These are phyloP conservation scores for Dromococcyx pavoninus DNA, from an alignment of 2,797 vertebrate genomes.

Conservation along the genomic window DNA sequence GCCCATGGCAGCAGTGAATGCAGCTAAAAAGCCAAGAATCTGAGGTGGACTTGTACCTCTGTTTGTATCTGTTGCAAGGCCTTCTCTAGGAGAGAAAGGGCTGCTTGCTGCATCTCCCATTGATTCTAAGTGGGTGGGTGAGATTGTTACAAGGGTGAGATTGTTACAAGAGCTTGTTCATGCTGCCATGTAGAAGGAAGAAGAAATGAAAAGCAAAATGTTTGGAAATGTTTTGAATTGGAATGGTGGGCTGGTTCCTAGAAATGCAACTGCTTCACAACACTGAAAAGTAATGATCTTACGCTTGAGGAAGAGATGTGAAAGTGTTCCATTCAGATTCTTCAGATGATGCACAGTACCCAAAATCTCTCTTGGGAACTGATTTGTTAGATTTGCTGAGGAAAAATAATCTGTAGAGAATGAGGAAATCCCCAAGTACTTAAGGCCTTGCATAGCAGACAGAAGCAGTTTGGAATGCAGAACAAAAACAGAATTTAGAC, in stretches of 20 bases:
- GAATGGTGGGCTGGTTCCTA: neutral
- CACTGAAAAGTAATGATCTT: neutral
- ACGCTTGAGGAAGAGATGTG: neutral
- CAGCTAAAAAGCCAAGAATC: constrained; percentile 62
- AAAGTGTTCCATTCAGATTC: neutral
- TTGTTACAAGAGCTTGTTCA: neutral
- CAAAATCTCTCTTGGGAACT: neutral
- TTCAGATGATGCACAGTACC: neutral
- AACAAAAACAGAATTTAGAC: neutral
- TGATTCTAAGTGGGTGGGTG: neutral
- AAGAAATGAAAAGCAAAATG: neutral
- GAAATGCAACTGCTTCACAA: neutral
- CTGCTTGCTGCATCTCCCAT: neutral
- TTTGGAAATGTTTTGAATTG: neutral
- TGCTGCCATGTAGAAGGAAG: neutral
- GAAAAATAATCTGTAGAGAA: neutral
- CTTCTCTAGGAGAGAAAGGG: neutral
- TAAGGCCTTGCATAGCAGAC: neutral
- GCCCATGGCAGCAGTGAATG: constrained; percentile 80
- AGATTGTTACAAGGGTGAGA: neutral
- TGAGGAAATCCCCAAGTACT: neutral
- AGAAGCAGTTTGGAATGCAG: neutral
- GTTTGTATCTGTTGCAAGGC: neutral
- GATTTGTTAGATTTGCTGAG: neutral
- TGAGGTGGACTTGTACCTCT: constrained; percentile 49